Percentiles rank a stretch among this genome's conserved stretches.
phyloP scores from a whole-genome alignment of 2,888 invertebrate genomes.

The Parnassius orleans region DNA sequence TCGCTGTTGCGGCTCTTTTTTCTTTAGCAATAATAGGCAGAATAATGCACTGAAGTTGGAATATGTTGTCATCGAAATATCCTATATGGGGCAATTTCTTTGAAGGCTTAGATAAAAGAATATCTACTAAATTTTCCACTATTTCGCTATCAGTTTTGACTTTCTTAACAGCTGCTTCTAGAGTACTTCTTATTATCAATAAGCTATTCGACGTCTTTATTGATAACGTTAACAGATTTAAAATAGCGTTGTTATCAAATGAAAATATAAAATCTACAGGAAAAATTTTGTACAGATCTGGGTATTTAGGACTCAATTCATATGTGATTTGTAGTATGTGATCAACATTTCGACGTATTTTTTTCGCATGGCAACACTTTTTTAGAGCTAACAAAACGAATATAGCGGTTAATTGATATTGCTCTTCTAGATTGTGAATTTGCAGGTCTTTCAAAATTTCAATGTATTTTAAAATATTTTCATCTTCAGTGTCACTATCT shows the following conservation, averaged over 20 bases:
- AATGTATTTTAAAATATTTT: conserved; percentile 45
- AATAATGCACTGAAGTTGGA: conserved; percentile 66
- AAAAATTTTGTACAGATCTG: conserved; percentile 68
- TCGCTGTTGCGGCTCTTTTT: conserved; percentile 59
- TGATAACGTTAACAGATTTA: conserved; percentile 60
- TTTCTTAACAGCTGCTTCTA: conserved; percentile 67
- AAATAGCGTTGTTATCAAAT: conserved; percentile 49
- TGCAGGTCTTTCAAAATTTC: conserved; percentile 57
- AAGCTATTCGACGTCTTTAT: conserved; percentile 57
- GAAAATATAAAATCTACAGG: conserved; percentile 59
- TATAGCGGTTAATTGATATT: conserved; percentile 60
- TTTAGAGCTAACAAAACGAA: conserved; percentile 63
- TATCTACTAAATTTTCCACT: conserved; percentile 60
- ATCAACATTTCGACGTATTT: conserved; percentile 55
- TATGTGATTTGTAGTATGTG: conserved; percentile 55
- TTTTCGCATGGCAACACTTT: conserved; percentile 54
- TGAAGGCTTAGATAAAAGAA: conserved; percentile 47
- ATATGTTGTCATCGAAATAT: conserved; percentile 58
- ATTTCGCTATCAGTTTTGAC: conserved; percentile 61
- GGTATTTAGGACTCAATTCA: conserved; percentile 62
- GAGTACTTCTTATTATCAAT: conserved; percentile 52
- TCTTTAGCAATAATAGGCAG: conserved; percentile 68
- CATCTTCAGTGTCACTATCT: conserved; percentile 40
- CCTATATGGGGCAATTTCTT: conserved; percentile 43
- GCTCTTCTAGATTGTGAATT: conserved; percentile 65